Conservation (phyloP, 2,797 vertebrate genomes). For the Psittacula echo region DNA sequence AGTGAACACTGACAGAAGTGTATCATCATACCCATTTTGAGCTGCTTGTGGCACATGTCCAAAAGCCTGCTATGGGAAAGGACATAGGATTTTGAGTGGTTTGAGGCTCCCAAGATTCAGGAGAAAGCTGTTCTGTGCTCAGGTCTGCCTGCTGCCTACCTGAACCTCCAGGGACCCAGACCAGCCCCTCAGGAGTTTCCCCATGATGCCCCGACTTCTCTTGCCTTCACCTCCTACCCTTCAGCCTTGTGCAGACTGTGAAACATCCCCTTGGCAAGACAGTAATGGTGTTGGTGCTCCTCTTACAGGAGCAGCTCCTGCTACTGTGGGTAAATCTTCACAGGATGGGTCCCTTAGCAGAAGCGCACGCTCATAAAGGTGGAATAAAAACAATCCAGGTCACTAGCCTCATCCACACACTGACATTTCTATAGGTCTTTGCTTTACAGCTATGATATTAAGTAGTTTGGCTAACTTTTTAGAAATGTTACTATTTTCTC, state of each 20-base stretch:
- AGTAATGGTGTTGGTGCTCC: neutral
- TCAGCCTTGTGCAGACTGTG: neutral
- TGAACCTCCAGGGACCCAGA: neutral
- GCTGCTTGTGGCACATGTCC: neutral
- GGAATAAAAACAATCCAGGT: neutral
- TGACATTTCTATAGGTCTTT: constrained; percentile 56
- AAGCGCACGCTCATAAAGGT: neutral
- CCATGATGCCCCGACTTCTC: neutral
- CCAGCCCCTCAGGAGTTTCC: neutral
- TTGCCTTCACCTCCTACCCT: neutral
- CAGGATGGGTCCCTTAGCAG: neutral
- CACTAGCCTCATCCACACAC: constrained; percentile 14
- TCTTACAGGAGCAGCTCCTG: neutral
- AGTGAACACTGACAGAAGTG: neutral
- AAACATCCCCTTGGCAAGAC: neutral
- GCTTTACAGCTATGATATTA: constrained; percentile 60
- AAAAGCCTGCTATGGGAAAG: neutral
- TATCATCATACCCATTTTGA: neutral
- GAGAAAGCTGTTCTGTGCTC: neutral
- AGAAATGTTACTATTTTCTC: constrained; percentile 73
- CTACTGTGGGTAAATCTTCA: neutral
- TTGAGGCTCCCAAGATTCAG: neutral
- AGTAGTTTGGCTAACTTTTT: constrained; percentile 65
- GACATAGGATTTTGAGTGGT: neutral
- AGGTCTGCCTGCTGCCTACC: neutral